Percentiles rank a stretch among this genome's conserved stretches.
Evolutionary conservation across 2,113 vertebrate species (phyloP).

Genomic region (Dascyllus trimaculatus): DNA sequence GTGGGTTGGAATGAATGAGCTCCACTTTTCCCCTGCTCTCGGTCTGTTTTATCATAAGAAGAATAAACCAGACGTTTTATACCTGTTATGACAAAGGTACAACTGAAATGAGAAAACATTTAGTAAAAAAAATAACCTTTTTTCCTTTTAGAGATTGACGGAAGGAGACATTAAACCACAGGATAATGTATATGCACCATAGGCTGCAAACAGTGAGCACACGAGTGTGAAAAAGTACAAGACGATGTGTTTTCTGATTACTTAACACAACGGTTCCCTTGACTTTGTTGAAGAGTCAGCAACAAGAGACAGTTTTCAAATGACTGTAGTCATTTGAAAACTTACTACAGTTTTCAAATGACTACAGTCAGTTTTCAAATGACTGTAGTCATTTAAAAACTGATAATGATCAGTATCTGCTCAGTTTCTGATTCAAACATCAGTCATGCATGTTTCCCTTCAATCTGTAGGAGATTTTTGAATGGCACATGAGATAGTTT

Average conservation of each 20-base stretch:
- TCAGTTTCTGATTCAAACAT: too few species aligned
- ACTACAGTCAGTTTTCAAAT: too few species aligned
- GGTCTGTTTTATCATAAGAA: neutral
- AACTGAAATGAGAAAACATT: too few species aligned
- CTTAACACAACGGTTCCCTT: neutral
- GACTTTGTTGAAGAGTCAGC: neutral
- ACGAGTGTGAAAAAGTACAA: neutral
- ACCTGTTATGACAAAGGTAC: neutral
- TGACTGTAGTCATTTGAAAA: too few species aligned
- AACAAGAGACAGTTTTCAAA: too few species aligned
- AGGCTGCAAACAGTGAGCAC: neutral
- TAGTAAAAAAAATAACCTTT: neutral
- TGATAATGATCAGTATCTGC: too few species aligned
- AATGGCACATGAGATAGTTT: too few species aligned
- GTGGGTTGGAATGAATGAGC: neutral
- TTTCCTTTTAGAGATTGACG: neutral
- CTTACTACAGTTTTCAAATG: too few species aligned
- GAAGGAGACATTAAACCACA: neutral
- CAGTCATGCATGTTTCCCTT: too few species aligned
- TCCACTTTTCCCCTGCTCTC: neutral
- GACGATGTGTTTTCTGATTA: neutral
- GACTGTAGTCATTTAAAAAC: too few species aligned
- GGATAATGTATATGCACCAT: too few species aligned
- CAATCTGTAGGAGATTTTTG: too few species aligned
- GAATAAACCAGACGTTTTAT: neutral